Evolutionary conservation across 2,888 invertebrate species (phyloP).

Genomic region (Cybosia mesomella): DNA sequence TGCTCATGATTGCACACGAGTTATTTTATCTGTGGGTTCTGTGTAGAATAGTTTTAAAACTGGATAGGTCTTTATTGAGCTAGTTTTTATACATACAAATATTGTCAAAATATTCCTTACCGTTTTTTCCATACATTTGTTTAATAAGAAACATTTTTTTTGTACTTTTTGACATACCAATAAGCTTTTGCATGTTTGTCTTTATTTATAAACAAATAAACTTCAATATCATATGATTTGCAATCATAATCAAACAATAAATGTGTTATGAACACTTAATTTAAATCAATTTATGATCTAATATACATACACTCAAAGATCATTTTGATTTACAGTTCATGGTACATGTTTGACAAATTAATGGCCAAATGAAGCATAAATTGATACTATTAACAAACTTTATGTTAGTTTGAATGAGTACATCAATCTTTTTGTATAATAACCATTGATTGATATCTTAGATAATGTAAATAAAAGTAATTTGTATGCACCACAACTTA

Average conservation of each 20-base stretch:
- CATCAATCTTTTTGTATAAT: conserved; percentile 22
- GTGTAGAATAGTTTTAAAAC: conserved; percentile 48
- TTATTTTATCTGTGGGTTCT: conserved; percentile 56
- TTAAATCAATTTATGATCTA: conserved; percentile 45
- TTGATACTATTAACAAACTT: conserved; percentile 36
- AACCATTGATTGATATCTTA: conserved; percentile 17
- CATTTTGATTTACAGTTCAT: conserved; percentile 44
- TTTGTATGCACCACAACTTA: conserved; percentile 3
- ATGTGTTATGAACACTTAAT: conserved; percentile 40
- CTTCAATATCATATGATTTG: conserved; percentile 25
- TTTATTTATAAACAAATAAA: conserved; percentile 34
- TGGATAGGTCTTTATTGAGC: conserved; percentile 42
- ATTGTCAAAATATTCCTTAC: conserved; percentile 10
- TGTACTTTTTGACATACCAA: background rate
- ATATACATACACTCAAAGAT: conserved; percentile 37
- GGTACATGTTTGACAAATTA: conserved; percentile 37
- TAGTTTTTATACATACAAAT: conserved; percentile 35
- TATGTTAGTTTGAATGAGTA: conserved; percentile 24
- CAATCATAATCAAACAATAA: conserved; percentile 22
- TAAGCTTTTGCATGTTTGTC: background rate
- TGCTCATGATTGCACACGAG: conserved; percentile 53
- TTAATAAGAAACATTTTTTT: background rate
- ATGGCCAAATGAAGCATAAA: conserved; percentile 32
- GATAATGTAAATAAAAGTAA: conserved; percentile 4
- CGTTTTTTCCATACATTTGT: background rate